Evolutionary conservation across 2,113 vertebrate genomes (phyloP).

Genomic region (Pollachius pollachius): DNA sequence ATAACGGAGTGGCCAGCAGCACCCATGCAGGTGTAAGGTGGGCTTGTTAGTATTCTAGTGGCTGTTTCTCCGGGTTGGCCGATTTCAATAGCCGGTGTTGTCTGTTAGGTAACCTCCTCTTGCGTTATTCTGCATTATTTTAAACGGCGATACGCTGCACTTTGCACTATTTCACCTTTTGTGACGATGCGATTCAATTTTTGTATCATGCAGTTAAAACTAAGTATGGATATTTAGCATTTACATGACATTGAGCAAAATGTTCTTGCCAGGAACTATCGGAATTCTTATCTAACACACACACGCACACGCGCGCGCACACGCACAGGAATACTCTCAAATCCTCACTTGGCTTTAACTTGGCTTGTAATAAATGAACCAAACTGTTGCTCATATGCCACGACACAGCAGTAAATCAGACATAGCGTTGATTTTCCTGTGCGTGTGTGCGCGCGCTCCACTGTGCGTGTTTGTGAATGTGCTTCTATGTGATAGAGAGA

Average conservation of each 20-base stretch:
- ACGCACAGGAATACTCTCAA: too few species aligned
- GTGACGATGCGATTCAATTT: not conserved
- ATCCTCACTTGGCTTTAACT: too few species aligned
- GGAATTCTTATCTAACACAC: too few species aligned
- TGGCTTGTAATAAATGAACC: too few species aligned
- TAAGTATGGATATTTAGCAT: too few species aligned
- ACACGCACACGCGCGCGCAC: too few species aligned
- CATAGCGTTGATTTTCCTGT: not conserved
- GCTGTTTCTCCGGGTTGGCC: slow-evolving; percentile 37
- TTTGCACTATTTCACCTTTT: too few species aligned
- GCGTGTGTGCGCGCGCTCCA: not conserved
- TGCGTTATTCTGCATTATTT: not conserved
- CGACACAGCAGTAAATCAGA: too few species aligned
- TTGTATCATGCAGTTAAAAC: not conserved
- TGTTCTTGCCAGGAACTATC: too few species aligned
- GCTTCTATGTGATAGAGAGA: not conserved
- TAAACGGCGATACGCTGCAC: not conserved
- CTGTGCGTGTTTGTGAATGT: not conserved
- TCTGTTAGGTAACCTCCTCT: slow-evolving; percentile 39
- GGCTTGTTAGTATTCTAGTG: slow-evolving; percentile 62
- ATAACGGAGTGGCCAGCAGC: slow-evolving; percentile 45
- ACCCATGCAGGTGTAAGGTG: slow-evolving; percentile 63
- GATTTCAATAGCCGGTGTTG: slow-evolving; percentile 44
- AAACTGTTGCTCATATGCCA: too few species aligned
- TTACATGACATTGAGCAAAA: too few species aligned